Evolutionary conservation across 2,113 vertebrate species (phyloP).

Genomic region (Acrocephalus kingi): DNA sequence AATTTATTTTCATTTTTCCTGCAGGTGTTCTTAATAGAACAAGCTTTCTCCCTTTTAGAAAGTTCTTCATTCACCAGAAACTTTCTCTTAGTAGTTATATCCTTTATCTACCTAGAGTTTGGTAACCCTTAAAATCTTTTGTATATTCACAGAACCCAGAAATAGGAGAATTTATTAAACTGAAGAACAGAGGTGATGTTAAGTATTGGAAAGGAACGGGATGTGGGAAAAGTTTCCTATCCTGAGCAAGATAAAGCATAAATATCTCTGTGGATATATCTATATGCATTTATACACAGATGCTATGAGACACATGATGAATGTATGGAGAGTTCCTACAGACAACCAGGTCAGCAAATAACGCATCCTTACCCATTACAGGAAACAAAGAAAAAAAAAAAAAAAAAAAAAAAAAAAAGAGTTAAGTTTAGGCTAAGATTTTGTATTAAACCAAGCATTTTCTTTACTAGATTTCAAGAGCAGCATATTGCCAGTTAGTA

Average conservation of each 20-base stretch:
- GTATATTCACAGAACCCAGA: background rate
- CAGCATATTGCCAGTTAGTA: background rate
- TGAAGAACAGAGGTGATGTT: background rate
- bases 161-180: background rate
- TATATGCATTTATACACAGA: background rate
- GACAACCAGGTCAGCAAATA: background rate
- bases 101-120: background rate
- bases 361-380: background rate
- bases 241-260: background rate
- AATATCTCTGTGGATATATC: background rate
- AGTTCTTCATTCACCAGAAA: background rate
- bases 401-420: background rate
- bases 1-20: background rate
- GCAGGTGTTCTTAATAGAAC: background rate
- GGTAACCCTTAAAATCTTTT: background rate
- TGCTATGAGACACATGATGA: background rate
- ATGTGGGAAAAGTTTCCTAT: background rate
- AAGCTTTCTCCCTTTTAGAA: background rate
- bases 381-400: background rate
- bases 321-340: background rate
- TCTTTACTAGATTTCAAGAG: background rate
- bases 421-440: background rate
- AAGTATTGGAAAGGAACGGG: background rate
- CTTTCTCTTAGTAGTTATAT: background rate
- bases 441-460: background rate